phyloP scores from a whole-genome alignment of 2,797 vertebrate species.

The Poeciliopsis turneri region DNA sequence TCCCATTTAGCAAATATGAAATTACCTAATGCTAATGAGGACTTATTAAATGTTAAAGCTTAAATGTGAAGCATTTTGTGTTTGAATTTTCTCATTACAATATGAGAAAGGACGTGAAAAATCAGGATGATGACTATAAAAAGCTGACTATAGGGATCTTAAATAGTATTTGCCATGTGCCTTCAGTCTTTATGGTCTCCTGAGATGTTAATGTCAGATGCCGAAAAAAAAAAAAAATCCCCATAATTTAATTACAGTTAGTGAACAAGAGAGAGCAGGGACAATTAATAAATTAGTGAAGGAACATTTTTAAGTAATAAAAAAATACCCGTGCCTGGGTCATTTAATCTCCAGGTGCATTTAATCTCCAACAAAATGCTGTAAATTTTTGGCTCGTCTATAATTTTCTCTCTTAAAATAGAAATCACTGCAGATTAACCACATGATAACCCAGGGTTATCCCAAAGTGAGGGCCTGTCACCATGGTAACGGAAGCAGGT shows the following conservation, averaged over 20 bases:
- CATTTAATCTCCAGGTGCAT: conserved; percentile 18
- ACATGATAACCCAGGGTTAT: conserved; percentile 48
- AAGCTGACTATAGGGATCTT: conserved; percentile 3
- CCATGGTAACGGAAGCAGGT: conserved; percentile 72
- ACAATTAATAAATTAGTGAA: neutral
- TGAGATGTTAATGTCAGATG: conserved; percentile 45
- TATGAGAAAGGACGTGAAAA: conserved; percentile 13
- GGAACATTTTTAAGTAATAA: conserved; percentile 14
- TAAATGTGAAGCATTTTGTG: conserved; percentile 29
- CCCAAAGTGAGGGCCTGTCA: conserved; percentile 55
- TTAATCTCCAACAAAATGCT: conserved; percentile 41
- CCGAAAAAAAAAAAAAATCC: conserved; percentile 24
- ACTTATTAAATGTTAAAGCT: conserved; percentile 48
- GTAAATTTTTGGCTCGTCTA: conserved; percentile 35
- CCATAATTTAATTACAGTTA: conserved; percentile 31
- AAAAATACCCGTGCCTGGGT: conserved; percentile 16
- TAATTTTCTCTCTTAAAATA: conserved; percentile 25
- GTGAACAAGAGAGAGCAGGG: conserved; percentile 18
- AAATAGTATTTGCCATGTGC: conserved; percentile 37
- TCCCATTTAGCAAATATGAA: conserved; percentile 60
- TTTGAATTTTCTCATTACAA: conserved; percentile 24
- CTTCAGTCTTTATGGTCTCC: conserved; percentile 35
- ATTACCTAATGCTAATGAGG: conserved; percentile 54
- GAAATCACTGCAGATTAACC: conserved; percentile 39
- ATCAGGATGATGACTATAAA: conserved; percentile 17